Conservation (phyloP, 2,888 invertebrate species). For the Drosophila aldrichi region DNA sequence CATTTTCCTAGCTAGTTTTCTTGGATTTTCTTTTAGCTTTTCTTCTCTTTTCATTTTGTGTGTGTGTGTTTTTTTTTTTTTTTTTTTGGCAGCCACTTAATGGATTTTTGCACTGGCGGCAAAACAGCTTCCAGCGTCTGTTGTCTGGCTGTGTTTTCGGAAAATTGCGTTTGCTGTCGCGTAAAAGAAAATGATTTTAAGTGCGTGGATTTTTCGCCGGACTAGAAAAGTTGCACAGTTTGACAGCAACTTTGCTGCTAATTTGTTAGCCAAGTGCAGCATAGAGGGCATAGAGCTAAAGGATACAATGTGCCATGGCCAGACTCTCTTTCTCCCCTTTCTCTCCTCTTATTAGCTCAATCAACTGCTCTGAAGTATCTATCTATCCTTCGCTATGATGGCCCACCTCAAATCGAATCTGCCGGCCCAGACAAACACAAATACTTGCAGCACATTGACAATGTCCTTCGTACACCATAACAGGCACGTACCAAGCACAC, state of each 20-base stretch:
- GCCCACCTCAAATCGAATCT: conserved; percentile 58
- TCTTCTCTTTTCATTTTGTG: neutral
- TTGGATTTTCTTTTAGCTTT: conserved; percentile 7
- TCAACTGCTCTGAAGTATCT: conserved; percentile 28
- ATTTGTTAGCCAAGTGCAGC: conserved; percentile 46
- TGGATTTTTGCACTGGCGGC: conserved; percentile 55
- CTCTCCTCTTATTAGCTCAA: conserved; percentile 44
- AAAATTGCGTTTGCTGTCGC: conserved; percentile 39
- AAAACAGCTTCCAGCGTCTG: conserved; percentile 27
- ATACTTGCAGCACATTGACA: conserved; percentile 40
- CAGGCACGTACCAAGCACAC: conserved; percentile 55
- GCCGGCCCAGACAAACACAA: conserved; percentile 24
- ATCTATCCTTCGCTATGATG: conserved; percentile 29
- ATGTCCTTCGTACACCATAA: conserved; percentile 55
- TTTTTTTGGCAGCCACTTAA: conserved; percentile 47
- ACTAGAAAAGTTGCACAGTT: conserved; percentile 38
- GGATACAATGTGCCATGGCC: conserved; percentile 40
- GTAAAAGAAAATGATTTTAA: conserved; percentile 37
- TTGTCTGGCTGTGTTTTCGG: conserved; percentile 11
- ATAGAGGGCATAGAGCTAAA: conserved; percentile 20
- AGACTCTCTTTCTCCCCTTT: conserved; percentile 11
- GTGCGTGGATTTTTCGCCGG: conserved; percentile 4
- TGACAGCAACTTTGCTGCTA: conserved; percentile 49
- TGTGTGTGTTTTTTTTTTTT: no score
- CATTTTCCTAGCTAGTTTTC: conserved; percentile 15